Evolutionary conservation across 2,888 invertebrate genomes (phyloP).

Genomic region (Azorinus chamasolen): DNA sequence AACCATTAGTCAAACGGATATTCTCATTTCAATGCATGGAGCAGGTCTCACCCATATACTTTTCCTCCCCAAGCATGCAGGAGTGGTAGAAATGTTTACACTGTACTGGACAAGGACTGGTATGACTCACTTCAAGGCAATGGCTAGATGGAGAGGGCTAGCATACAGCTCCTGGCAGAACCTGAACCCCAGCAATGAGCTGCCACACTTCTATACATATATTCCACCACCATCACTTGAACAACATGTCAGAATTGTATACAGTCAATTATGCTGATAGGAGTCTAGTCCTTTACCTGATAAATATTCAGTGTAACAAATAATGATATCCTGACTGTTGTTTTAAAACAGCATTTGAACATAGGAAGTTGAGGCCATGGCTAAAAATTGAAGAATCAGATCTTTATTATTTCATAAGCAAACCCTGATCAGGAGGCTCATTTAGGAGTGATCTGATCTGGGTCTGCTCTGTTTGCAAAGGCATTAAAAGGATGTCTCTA

Average conservation of each 20-base stretch:
- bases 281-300: background rate
- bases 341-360: too few species aligned
- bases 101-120: constrained; percentile 71
- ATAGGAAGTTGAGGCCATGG: too few species aligned
- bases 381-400: too few species aligned
- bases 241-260: constrained; percentile 18
- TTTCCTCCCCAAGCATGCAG: constrained; percentile 81
- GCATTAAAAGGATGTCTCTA: too few species aligned
- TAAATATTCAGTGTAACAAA: too few species aligned
- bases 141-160: constrained; percentile 83
- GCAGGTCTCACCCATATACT: constrained; percentile 85
- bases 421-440: too few species aligned
- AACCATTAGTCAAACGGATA: constrained; percentile 79
- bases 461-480: too few species aligned
- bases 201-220: constrained; percentile 65
- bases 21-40: constrained; percentile 86
- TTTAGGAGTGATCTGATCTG: too few species aligned
- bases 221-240: constrained; percentile 69
- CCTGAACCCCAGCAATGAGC: constrained; percentile 73
- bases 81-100: constrained; percentile 84
- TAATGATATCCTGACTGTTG: too few species aligned
- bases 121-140: constrained; percentile 79
- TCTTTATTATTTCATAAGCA: too few species aligned
- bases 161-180: constrained; percentile 83
- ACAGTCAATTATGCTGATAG: constrained; percentile 36